Percentiles rank a stretch among this genome's conserved stretches.
Conservation (phyloP, 2,888 invertebrate genomes). For the Craniophora ligustri region DNA sequence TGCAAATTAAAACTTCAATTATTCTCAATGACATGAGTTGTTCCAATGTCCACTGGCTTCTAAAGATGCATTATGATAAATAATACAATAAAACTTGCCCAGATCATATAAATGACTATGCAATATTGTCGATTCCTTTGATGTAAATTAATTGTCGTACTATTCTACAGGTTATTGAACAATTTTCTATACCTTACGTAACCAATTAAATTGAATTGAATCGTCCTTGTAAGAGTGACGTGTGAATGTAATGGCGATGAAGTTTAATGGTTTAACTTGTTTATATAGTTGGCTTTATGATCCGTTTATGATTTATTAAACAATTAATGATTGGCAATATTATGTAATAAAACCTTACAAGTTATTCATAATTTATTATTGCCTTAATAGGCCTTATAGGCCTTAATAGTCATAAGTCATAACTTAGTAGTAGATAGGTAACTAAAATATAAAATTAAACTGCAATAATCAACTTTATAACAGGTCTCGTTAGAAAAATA, state of each 20-base stretch:
- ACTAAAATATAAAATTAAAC: too few species aligned
- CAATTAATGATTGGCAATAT: slow-evolving; percentile 20
- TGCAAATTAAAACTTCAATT: slow-evolving; percentile 29
- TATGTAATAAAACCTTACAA: slow-evolving; percentile 5
- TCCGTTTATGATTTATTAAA: slow-evolving; percentile 28
- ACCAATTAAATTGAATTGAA: slow-evolving; percentile 46
- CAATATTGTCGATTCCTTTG: slow-evolving; percentile 21
- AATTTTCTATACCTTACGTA: slow-evolving; percentile 25
- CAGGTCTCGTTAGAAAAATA: too few species aligned
- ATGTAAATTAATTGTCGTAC: slow-evolving; percentile 39
- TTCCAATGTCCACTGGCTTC: slow-evolving; percentile 13
- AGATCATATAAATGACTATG: slow-evolving; percentile 22
- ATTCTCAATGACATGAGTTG: slow-evolving; percentile 27
- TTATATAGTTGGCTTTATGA: slow-evolving; percentile 32
- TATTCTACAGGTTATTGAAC: slow-evolving; percentile 34
- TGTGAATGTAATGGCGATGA: slow-evolving; percentile 34
- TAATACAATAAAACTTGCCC: slow-evolving; percentile 12
- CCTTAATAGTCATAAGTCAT: background rate
- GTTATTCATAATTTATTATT: too few species aligned
- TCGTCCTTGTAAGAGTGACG: slow-evolving; percentile 48
- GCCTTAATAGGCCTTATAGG: too few species aligned
- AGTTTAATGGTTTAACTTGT: slow-evolving; percentile 23
- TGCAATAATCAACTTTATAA: too few species aligned
- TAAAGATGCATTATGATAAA: too few species aligned
- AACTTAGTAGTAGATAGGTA: too few species aligned